Conservation (phyloP, 2,797 vertebrate species). For the Falco peregrinus region DNA sequence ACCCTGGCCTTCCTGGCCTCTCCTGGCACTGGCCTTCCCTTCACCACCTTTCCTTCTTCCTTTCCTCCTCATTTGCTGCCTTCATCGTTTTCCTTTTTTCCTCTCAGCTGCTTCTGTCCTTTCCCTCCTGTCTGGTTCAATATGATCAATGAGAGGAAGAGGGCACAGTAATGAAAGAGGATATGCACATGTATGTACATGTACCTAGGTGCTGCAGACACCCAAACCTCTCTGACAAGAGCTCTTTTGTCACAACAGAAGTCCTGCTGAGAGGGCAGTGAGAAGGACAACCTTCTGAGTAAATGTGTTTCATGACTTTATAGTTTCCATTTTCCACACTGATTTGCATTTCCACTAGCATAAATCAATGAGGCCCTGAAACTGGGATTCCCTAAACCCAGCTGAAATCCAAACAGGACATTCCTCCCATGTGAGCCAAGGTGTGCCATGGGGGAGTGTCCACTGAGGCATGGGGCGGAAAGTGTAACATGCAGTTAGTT, state of each 20-base stretch:
- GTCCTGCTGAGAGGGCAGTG: background rate
- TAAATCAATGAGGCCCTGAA: background rate
- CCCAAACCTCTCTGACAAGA: background rate
- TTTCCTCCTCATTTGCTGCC: background rate
- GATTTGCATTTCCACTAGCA: background rate
- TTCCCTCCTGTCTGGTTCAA: background rate
- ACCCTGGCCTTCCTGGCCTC: background rate
- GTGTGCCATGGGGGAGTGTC: background rate
- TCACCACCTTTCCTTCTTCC: background rate
- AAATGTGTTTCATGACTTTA: background rate
- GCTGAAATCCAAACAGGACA: background rate
- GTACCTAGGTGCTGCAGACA: background rate
- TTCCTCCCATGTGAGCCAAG: background rate
- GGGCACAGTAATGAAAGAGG: background rate
- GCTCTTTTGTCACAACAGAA: background rate
- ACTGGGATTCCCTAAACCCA: background rate
- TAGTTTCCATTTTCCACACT: background rate
- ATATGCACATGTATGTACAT: background rate
- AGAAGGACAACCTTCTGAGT: background rate
- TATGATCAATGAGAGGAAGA: background rate
- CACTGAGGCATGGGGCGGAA: background rate
- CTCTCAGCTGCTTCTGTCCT: background rate
- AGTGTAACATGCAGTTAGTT: background rate
- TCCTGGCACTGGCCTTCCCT: background rate
- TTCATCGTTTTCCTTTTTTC: background rate